Evolutionary conservation across 2,888 invertebrate species (phyloP), one percentile per base, ranked within the genome.

Genomic region (Diabrotica balteata): DNA sequence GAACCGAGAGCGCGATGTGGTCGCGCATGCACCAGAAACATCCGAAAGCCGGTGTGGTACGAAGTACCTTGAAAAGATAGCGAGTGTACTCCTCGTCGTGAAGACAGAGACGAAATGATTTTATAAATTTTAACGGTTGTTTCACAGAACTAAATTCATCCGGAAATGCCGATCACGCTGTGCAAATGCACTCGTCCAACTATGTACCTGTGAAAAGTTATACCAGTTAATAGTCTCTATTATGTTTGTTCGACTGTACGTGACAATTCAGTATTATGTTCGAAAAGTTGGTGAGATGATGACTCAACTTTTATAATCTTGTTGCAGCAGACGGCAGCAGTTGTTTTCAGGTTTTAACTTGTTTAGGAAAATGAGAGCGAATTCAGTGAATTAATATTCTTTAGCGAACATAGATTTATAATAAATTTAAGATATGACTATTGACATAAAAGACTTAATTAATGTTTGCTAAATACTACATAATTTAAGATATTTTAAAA

Each of bases 291-390:
- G 52, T 52, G 43, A 44, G 32, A 53, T 10, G 53, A 42, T 62
- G 62, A 62, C 11, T 62, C 62, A 57, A 55, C 55, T 47, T 49
- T 11, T 10, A 43, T 11, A 49, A 8, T 46, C 11, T 9, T 59
- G 59, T 47, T 32, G 59, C 10, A 47, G 47, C 51, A 11, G 59
- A 6, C 49, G 43, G 59, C 10, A 47, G 32, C 51, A 11, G 59
- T 8, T 49, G 43, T 62, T 54, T 62, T 62, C 62, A 62, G 45
- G 62, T 62, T 47, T 62, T 47, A 62, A 51, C 62, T 47, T 62
- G 62, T 62, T 62, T 62, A 46, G 47, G 59, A 46, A 54, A 17
- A 42, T n/a, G 8, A 1, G 43, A 47, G 42, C 45, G 22, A 51
- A 46, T 60, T 60, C 10, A 2, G 9, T 46, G 17, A 17, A 17